These are phyloP conservation scores for Contarinia nasturtii DNA, from an alignment of 1,140 invertebrate species.

Conservation along the genomic window DNA sequence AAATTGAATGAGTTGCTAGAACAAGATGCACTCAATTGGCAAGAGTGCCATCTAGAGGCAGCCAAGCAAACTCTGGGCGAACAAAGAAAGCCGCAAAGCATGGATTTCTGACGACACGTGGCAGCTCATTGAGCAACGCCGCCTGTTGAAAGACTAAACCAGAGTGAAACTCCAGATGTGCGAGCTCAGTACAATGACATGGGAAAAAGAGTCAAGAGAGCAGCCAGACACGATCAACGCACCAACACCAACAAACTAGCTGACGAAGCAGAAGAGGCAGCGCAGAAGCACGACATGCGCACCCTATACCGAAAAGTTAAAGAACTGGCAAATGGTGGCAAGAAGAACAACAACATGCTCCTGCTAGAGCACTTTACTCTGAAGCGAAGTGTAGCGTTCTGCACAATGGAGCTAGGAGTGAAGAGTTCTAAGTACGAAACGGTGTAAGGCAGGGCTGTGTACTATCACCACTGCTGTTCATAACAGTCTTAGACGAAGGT, in stretches of 20 bases:
- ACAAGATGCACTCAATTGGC: background rate
- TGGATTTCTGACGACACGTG: slow-evolving; percentile 1
- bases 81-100: background rate
- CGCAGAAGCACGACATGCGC: background rate
- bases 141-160: background rate
- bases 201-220: background rate
- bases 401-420: no score
- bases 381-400: no score
- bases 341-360: background rate
- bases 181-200: background rate
- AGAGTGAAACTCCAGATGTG: background rate
- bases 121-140: background rate
- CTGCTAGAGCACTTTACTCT: no score
- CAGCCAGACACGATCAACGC: no score
- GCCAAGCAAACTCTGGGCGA: background rate
- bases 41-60: background rate
- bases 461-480: no score
- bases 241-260: no score
- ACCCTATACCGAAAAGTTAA: background rate
- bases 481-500: no score
- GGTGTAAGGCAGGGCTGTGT: no score
- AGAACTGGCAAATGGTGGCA: background rate
- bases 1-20: background rate
- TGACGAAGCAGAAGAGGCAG: no score
- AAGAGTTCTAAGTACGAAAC: no score